phyloP scores from a whole-genome alignment of 1,140 invertebrate genomes.

The Trigoniulus corallinus region DNA sequence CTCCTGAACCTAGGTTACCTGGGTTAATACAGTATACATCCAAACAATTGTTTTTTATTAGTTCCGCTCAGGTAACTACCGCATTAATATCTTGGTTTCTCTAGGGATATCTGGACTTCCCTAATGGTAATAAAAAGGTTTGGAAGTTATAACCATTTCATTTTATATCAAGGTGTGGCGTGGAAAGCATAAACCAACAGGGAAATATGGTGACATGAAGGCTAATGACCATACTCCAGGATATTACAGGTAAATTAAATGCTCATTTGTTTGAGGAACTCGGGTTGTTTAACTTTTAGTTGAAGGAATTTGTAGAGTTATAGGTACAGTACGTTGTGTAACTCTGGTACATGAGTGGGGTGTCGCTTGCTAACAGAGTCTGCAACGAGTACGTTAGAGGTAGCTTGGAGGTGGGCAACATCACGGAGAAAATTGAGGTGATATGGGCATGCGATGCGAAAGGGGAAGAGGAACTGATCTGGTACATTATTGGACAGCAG shows the following conservation, averaged over 20 bases:
- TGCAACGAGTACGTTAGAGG: too few relatives aligned
- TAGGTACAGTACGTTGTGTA: neutral
- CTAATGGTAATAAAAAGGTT: too few relatives aligned
- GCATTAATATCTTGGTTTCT: too few relatives aligned
- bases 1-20: slow-evolving; percentile 35
- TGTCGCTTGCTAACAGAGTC: too few relatives aligned
- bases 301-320: neutral
- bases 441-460: too few relatives aligned
- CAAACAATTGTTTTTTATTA: slow-evolving; percentile 50
- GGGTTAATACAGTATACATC: slow-evolving; percentile 36
- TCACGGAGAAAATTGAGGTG: too few relatives aligned
- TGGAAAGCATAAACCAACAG: slow-evolving; percentile 33
- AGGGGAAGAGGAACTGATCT: too few relatives aligned
- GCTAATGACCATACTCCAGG: slow-evolving; percentile 34
- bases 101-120: too few relatives aligned
- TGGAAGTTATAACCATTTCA: neutral
- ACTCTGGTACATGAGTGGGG: too few relatives aligned
- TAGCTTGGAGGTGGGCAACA: too few relatives aligned
- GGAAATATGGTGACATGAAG: slow-evolving; percentile 35
- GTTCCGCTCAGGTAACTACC: slow-evolving; percentile 42
- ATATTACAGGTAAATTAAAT: slow-evolving; percentile 18
- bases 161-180: slow-evolving; percentile 29
- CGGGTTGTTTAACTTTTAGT: neutral
- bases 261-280: neutral
- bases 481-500: too few relatives aligned